phyloP scores from a whole-genome alignment of 1,140 invertebrate species.

The Hesperophylax magnus region DNA sequence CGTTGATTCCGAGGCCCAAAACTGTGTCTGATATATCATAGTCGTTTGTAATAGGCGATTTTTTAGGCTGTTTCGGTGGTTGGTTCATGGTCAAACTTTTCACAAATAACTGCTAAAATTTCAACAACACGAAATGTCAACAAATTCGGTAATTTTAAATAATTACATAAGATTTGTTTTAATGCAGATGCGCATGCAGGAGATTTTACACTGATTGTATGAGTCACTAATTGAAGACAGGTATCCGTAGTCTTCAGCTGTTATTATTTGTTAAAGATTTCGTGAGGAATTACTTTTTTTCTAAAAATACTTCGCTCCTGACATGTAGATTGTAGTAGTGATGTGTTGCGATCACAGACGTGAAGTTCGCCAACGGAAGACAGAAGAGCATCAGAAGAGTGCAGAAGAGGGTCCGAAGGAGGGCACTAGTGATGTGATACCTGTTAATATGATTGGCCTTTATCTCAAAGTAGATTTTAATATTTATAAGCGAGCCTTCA shows the following conservation, averaged over 20 bases:
- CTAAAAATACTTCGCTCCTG: constrained; percentile 11
- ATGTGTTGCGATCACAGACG: too few species aligned
- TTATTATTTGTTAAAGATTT: too few species aligned
- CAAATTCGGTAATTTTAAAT: background rate
- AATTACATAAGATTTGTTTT: constrained; percentile 39
- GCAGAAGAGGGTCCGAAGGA: too few species aligned
- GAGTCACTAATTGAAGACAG: too few species aligned
- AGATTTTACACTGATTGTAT: too few species aligned
- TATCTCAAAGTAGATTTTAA: too few species aligned
- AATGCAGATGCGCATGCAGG: background rate
- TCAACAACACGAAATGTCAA: constrained; percentile 28
- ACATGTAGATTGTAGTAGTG: background rate
- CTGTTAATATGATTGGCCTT: too few species aligned
- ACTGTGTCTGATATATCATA: constrained; percentile 96
- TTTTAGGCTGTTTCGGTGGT: constrained; percentile 76
- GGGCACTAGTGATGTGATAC: too few species aligned
- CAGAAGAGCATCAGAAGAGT: too few species aligned
- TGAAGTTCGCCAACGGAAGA: too few species aligned
- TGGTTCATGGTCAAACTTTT: constrained; percentile 64
- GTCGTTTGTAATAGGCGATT: constrained; percentile 88
- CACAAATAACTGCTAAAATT: constrained; percentile 6
- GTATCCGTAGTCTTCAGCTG: too few species aligned
- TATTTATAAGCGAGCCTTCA: too few species aligned
- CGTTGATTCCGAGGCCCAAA: constrained; percentile 97
- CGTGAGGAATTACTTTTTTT: background rate